Base-by-base conservation (phyloP, 1,140 invertebrate species). In the Trachymyrmex septentrionalis region DNA sequence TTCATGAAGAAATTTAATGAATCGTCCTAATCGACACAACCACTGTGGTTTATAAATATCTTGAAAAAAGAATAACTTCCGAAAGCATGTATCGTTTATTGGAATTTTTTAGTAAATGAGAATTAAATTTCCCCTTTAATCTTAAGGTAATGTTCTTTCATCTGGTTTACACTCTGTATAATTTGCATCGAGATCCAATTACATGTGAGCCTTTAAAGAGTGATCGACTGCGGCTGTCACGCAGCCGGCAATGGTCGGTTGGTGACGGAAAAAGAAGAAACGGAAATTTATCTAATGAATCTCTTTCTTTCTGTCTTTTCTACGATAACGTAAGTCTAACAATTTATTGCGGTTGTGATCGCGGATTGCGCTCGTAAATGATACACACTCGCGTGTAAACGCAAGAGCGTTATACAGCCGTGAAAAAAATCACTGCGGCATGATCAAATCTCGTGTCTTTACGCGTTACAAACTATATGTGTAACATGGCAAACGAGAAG, bases 391-490 rank as follows among this genome's bases (percentile, higher is more conserved):
- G 82, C 61, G 44, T 48, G 59, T 67, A 67, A 61, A 63, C 48
- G 12, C n/a, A 59, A 75, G 30, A 59, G 81, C 14, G 27, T 44
- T 53, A 27, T 5, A 4, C 9, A 73, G 50, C 61, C 53, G 67
- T 50, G 67, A 76, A 81, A 64, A 38, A 66, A 72, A 57, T 7
- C 27, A 63, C 30, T 44, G 72, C 44, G 71, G 63, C 61, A 59
- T 3, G 48, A 38, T 55, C 77, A 80, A 82, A 44, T 64, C 71
- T 82, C 27, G 63, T 57, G 48, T 63, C 69, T 90, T 90, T 85
- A 85, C 71, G 34, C 61, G 69, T 89, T 84, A 89, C 76, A 85
- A 91, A 91, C 59, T 34, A 64, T 87, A 87, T 87, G 71, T 90
- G 80, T 90, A 91, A 89, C 90, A 66, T 63, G 66, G 59, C 38